Base-by-base conservation (phyloP, 2,113 vertebrate genomes). In the Neotoma lepida region DNA sequence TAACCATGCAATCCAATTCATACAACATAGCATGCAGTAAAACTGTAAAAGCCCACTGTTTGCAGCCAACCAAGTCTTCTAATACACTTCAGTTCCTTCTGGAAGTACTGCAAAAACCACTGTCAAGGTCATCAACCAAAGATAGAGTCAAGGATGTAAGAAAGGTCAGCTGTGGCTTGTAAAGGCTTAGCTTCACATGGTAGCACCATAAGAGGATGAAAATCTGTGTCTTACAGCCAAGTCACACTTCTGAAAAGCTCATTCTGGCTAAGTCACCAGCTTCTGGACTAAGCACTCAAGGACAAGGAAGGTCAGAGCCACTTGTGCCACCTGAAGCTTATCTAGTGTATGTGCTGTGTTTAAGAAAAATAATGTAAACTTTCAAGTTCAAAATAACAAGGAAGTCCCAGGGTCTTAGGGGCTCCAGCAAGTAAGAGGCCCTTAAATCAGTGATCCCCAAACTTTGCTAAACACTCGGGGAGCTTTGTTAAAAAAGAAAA, bases 311-410 rank as follows among this genome's bases (percentile, higher is more conserved):
- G 39, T 85, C 51, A 86, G 44, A 78, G 84, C 7, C 39, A 35
- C 39, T 84, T 51, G 41, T 56, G 33, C 2, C 6, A 44, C 17
- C 46, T 85, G 22, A 89, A 84, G 24, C 14, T 74, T 76, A 76
- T 2, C 90, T 61, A 81, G 22, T 77, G 39, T 71, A 61, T 58
- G 46, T 41, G 17, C 30, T 17, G 30, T 77, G 20, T 54, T 87
- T 2, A 84, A 87, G 28, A 88, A 93, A 93, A 88, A 90, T 6
- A 82, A 64, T 20, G n/a, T 8, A 77, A 85, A 81, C 70, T 91
- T 86, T 71, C 58, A 63, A 82, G 86, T 76, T 81, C 46, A n/a
- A 89, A 94, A 68, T 54, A 49, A 35, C 41, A 64, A 71, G 51
- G 26, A 2, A 91, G 30, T 82, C 35, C 20, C 41, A 89, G 70